A percentile compares a stretch with the other conserved stretches of the same genome.
phyloP scores from a whole-genome alignment of 2,888 invertebrate genomes.

The Lochmaea crataegi region DNA sequence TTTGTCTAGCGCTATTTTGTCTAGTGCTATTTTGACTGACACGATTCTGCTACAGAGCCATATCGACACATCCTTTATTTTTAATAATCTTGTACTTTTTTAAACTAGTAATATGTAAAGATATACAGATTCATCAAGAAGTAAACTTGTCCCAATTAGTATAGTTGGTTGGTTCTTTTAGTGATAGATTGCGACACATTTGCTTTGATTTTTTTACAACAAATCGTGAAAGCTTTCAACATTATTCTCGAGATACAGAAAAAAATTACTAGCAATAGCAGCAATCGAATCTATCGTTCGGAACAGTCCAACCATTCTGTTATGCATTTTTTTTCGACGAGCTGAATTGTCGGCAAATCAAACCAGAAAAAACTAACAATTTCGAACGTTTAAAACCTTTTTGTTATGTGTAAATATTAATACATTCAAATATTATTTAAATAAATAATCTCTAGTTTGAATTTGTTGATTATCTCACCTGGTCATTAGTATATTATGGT shows the following conservation, averaged over 20 bases:
- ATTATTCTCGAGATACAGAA: too few species aligned
- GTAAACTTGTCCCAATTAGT: neutral
- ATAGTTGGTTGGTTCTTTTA: neutral
- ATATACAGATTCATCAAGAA: neutral
- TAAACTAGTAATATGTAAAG: too few species aligned
- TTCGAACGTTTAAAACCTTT: too few species aligned
- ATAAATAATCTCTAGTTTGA: neutral
- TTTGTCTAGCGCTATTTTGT: too few species aligned
- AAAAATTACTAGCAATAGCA: too few species aligned
- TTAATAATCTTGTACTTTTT: too few species aligned
- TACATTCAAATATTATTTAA: neutral
- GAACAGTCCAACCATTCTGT: neutral
- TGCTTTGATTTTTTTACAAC: neutral
- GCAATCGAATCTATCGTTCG: neutral
- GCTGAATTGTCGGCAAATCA: neutral
- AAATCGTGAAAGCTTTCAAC: too few species aligned
- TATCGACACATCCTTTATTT: too few species aligned
- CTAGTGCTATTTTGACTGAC: too few species aligned
- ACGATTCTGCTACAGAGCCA: too few species aligned
- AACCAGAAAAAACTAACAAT: neutral
- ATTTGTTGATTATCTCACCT: neutral
- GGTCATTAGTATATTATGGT: too few species aligned
- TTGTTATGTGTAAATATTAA: too few species aligned
- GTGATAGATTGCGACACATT: neutral
- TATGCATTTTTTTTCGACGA: neutral